Conservation (phyloP, 1,140 invertebrate species). For the Drosophila rhopaloa region DNA sequence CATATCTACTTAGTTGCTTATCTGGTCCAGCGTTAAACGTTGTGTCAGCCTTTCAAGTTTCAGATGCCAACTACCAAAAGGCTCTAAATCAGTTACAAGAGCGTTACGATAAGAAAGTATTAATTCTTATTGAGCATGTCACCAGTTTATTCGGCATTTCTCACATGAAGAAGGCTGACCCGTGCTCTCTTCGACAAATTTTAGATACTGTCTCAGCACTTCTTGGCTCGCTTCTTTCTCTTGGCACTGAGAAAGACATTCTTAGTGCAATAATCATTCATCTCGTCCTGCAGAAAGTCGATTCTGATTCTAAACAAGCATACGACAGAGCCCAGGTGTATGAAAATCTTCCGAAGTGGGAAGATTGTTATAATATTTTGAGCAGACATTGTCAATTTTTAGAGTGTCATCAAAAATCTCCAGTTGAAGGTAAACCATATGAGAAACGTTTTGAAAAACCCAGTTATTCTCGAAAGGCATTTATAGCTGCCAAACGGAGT, state of each 20-base stretch:
- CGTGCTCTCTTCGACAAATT: not conserved
- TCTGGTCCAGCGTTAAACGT: not conserved
- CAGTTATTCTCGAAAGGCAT: slow-evolving; percentile 2
- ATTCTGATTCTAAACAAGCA: not conserved
- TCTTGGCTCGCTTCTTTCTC: not conserved
- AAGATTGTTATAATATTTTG: slow-evolving; percentile 3
- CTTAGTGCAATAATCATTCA: not conserved
- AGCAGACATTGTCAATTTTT: slow-evolving; percentile 6
- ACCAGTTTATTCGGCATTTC: not conserved
- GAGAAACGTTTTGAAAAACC: not conserved
- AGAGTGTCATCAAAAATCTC: not conserved
- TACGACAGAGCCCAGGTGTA: not conserved
- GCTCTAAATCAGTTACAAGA: not conserved
- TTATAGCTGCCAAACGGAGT: not conserved
- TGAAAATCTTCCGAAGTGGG: not conserved
- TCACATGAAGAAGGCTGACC: not conserved
- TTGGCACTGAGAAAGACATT: not conserved
- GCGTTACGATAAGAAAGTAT: not conserved
- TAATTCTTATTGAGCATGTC: not conserved
- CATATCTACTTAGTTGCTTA: not conserved
- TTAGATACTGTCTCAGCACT: not conserved
- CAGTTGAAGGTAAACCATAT: not conserved
- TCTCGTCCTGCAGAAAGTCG: not conserved
- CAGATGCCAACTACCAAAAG: no score
- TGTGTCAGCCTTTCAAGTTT: not conserved